Evolutionary conservation across 1,140 invertebrate species (phyloP), one percentile per base, ranked within the genome.

Genomic region (Drosophila ercepeae): DNA sequence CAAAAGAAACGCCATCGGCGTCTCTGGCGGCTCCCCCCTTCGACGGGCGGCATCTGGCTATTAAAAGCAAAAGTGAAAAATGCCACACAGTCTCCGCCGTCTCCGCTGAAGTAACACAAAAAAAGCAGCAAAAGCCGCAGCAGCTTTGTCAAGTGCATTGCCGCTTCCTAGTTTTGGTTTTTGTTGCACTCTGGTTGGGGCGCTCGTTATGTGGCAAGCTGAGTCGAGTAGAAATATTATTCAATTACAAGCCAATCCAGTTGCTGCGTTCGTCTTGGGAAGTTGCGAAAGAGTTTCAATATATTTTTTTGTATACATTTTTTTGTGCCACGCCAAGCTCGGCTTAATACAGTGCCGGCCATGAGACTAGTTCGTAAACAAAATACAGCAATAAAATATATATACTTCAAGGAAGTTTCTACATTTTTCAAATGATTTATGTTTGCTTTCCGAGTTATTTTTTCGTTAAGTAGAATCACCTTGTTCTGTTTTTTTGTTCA

Each of bases 1-100:
- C 61, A 46, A 72, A 81, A 49, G 1, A 76, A 58, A 78, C 49
- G 50, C 19, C 25, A 3, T 49, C 51, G 16, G 36, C 58, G 57
- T 44, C 57, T 61, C 36, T 23, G 44, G 14, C 7, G 50, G 16
- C 50, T 25, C 4, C 9, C 9, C 27, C 13, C 19, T 9, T 27
- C 53, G 21, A 14, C 53, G 60, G 55, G 61, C 60, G 27, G 54
- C 50, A 58, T 60, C 65, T 75, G 72, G 65, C 76, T 84, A 81
- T 84, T 74, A 86, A 88, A 88, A 86, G 81, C 81, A 88, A 88
- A 88, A 88, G 82, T 88, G 82, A 77, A 82, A 82, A 78, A 88
- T 81, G 64, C 78, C 79, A 55, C 50, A 67, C 53, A 83, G 55
- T 68, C 70, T 59, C 58, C 52, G 73, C 50, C 54, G 51, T 53